These are phyloP conservation scores for Anolis sagrei DNA, from an alignment of 2,113 vertebrate species.

Conservation along the genomic window DNA sequence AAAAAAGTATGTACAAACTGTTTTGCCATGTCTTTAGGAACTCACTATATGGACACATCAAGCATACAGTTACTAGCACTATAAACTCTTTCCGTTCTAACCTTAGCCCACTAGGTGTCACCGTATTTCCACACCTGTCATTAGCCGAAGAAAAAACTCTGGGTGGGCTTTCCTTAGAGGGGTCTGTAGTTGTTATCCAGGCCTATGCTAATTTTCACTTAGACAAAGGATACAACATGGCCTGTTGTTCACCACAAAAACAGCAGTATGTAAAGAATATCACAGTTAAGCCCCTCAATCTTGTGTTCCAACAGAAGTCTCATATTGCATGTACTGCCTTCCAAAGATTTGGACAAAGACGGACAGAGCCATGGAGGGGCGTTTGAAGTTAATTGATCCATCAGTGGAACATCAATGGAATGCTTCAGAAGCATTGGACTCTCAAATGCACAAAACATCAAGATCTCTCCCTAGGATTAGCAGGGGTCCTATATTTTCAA, in stretches of 20 bases:
- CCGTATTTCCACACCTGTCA: conserved; percentile 36
- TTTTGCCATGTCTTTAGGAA: background rate
- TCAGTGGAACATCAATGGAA: background rate
- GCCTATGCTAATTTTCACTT: conserved; percentile 17
- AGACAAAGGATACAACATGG: conserved; percentile 20
- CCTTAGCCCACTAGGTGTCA: conserved; percentile 30
- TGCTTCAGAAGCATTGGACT: background rate
- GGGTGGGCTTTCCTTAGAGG: conserved; percentile 15
- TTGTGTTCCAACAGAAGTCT: background rate
- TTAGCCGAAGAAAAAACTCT: background rate
- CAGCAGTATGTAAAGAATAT: background rate
- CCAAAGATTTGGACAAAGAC: background rate
- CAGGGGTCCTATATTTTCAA: background rate
- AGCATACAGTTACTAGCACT: background rate
- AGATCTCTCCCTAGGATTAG: background rate
- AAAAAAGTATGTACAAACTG: background rate
- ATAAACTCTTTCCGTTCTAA: conserved; percentile 6
- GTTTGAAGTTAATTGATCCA: background rate
- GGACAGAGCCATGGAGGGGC: background rate
- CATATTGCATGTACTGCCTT: background rate
- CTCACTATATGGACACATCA: background rate
- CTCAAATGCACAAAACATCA: background rate
- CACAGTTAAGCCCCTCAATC: background rate
- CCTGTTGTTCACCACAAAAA: background rate
- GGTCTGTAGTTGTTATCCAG: conserved; percentile 13